phyloP scores from a whole-genome alignment of 2,888 invertebrate genomes.

The Athalia rosae region DNA sequence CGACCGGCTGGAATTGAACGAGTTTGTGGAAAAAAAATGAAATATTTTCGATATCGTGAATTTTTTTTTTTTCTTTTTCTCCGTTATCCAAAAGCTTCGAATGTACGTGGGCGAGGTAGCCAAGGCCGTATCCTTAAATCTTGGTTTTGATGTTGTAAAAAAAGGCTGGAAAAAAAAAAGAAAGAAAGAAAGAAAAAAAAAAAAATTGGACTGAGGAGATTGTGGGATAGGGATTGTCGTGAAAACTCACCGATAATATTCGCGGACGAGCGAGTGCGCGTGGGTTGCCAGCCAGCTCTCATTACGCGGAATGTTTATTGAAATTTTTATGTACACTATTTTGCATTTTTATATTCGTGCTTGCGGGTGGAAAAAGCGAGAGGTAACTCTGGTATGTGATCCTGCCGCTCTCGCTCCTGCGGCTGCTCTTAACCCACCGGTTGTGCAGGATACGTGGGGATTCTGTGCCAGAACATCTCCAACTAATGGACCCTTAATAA shows the following conservation, averaged over 20 bases:
- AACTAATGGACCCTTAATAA: slow-evolving; percentile 41
- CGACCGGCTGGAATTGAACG: no score
- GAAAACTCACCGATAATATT: slow-evolving; percentile 38
- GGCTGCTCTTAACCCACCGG: not conserved
- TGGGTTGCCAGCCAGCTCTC: slow-evolving; percentile 27
- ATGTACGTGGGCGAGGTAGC: not conserved
- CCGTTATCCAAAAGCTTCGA: no score
- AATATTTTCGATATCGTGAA: no score
- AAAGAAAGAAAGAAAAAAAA: not conserved
- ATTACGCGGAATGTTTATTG: slow-evolving; percentile 54
- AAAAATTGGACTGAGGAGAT: not conserved
- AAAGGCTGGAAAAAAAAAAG: slow-evolving; percentile 14
- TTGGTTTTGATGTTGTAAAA: not conserved
- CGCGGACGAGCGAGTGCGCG: not conserved
- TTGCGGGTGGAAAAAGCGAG: no score
- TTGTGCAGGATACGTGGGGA: slow-evolving; percentile 11
- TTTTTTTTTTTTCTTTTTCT: no score
- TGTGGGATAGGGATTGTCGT: slow-evolving; percentile 45
- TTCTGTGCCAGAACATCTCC: slow-evolving; percentile 34
- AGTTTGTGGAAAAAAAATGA: no score
- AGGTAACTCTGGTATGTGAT: no score
- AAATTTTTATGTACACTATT: slow-evolving; percentile 56
- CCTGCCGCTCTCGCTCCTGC: no score
- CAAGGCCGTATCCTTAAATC: slow-evolving; percentile 2
- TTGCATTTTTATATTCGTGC: slow-evolving; percentile 55